Conservation (phyloP, 1,140 invertebrate species). For the Papilio helenus region DNA sequence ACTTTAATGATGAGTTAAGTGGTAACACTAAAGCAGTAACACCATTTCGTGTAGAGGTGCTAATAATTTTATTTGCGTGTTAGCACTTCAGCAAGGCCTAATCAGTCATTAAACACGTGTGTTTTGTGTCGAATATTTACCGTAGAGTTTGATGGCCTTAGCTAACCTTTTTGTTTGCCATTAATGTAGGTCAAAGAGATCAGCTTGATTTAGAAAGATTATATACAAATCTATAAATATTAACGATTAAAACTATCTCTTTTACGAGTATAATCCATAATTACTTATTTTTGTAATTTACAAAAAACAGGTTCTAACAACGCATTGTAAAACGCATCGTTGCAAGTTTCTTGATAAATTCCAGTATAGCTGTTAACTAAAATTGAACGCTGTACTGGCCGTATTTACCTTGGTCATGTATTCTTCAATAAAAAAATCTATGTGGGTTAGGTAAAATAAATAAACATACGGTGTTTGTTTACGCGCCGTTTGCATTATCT, state of each 20-base stretch:
- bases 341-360: neutral
- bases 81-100: neutral
- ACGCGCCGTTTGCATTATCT: constrained; percentile 16
- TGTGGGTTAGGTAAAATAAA: neutral
- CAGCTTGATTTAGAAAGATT: neutral
- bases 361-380: neutral
- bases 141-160: constrained; percentile 22
- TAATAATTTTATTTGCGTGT: neutral
- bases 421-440: neutral
- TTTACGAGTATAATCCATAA: neutral
- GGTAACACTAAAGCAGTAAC: neutral
- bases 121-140: neutral
- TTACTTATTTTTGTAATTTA: neutral
- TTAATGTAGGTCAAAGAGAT: neutral
- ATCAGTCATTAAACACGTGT: neutral
- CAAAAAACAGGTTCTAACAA: neutral
- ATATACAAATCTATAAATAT: neutral
- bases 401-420: neutral
- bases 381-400: neutral
- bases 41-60: neutral
- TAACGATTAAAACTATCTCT: neutral
- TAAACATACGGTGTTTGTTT: constrained; percentile 10
- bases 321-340: neutral
- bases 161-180: neutral
- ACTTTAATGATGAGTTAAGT: neutral